Conservation (phyloP, 2,888 invertebrate species). For the Xestia ashworthii region DNA sequence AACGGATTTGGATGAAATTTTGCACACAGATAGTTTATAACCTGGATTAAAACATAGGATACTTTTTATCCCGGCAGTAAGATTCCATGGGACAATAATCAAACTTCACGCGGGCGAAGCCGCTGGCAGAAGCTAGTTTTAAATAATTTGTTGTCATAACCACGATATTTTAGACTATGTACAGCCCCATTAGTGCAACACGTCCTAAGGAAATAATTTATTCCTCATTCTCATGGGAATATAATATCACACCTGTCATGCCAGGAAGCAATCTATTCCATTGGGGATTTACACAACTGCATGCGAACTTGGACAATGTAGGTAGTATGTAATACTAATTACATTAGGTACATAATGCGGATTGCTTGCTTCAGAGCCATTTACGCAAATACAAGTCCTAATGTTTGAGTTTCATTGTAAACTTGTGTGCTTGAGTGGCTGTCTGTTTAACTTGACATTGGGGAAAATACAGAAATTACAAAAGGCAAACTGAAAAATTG, state of each 20-base stretch:
- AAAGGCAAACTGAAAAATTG: not conserved
- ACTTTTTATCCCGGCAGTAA: too few relatives aligned
- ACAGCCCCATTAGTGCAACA: not conserved
- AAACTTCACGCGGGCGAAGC: too few relatives aligned
- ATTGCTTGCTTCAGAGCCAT: not conserved
- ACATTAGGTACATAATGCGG: not conserved
- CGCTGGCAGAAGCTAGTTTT: too few relatives aligned
- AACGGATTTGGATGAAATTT: too few relatives aligned
- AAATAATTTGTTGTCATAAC: not conserved
- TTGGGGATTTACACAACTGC: not conserved
- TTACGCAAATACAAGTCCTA: conserved; percentile 3
- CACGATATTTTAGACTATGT: not conserved
- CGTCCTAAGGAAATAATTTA: not conserved
- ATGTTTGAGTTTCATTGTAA: conserved; percentile 29
- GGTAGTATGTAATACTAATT: conserved; percentile 5
- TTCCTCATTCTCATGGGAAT: not conserved
- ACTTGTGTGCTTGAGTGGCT: conserved; percentile 12
- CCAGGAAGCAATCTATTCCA: not conserved
- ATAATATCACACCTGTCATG: not conserved
- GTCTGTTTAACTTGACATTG: conserved; percentile 3
- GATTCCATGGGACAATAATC: too few relatives aligned
- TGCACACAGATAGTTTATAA: too few relatives aligned
- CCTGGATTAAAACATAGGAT: too few relatives aligned
- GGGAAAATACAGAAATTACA: not conserved
- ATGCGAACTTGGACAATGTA: not conserved